Evolutionary conservation across 2,113 vertebrate genomes (phyloP).

Genomic region (Coptodon bakossiorum): DNA sequence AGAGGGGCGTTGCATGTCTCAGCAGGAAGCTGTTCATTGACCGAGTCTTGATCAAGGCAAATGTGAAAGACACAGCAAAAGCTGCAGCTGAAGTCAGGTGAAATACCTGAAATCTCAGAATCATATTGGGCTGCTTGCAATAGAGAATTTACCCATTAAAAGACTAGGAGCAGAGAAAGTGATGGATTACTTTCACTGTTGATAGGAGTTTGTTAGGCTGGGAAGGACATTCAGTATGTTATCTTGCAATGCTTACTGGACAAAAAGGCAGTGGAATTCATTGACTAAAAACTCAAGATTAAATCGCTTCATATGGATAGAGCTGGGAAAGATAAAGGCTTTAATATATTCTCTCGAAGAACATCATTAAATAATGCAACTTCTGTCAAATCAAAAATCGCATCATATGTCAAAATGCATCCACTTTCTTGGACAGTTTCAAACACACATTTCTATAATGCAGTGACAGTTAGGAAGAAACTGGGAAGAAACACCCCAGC

Average conservation of each 20-base stretch:
- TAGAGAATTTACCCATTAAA: neutral
- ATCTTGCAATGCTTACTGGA: neutral
- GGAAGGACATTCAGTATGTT: neutral
- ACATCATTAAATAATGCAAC: neutral
- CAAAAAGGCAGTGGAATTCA: neutral
- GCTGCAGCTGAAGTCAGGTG: constrained; percentile 25
- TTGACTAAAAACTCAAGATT: neutral
- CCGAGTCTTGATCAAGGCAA: neutral
- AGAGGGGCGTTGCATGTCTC: constrained; percentile 17
- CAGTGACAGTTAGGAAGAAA: neutral
- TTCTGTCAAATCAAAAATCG: no score
- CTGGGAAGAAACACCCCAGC: neutral
- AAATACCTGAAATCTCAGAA: constrained; percentile 31
- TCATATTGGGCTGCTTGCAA: constrained; percentile 24
- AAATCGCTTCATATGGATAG: neutral
- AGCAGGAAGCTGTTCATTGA: constrained; percentile 20
- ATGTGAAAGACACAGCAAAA: neutral
- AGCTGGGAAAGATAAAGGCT: neutral
- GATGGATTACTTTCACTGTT: neutral
- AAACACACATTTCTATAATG: neutral
- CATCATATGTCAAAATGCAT: neutral
- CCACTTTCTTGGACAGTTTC: neutral
- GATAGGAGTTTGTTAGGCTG: neutral
- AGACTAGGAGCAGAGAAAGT: neutral
- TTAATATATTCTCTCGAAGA: neutral